Evolutionary conservation across 2,113 vertebrate genomes (phyloP), one percentile per base, ranked within the genome.

Genomic region (Fukomys damarensis): DNA sequence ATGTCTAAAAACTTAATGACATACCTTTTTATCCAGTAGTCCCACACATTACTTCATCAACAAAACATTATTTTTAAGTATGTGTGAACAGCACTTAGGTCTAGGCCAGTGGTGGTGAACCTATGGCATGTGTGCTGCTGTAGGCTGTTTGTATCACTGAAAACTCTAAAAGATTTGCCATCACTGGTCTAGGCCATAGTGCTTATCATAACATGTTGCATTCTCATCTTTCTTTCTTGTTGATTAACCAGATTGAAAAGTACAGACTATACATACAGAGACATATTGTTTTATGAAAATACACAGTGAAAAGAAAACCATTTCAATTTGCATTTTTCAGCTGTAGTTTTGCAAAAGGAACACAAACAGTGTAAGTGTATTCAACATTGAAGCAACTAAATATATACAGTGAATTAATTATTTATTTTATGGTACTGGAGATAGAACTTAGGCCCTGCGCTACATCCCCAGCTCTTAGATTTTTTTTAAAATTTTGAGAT

Each of bases 11-110:
- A 32, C 24, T 85, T 38, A 84, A 6, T 81, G 89, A 94, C n/a
- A 76, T 89, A 35, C 65, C 38, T 54, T 68, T 68, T 32, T 77
- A 59, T 95, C 68, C n/a, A 95, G 61, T 65, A 91, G 74, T 86
- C 24, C 63, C 7, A 80, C 7, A 6, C 26, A 80, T 43, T 10
- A 54, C 54, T 86, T 80, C 68, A 79, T 86, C 41, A 80, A 61
- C 26, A 80, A 86, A 59, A 86, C 2, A 43, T 68, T 46, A 66
- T 83, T 63, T 56, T 52, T 41, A 79, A 90, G 26, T 85, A 26
- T 79, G 16, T 20, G 65, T 89, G 17, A 43, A 74, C 61, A 83
- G 28, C n/a, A 83, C 7, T 20, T 83, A 59, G 58, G 22, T 24
- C 58, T 59, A 59, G 58, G 58, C 24, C 24, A 59, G 58, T 59